A percentile compares a stretch with the other conserved stretches of the same genome.
These are phyloP conservation scores for Phacellophora camtschatica DNA, from an alignment of 30 jellyfish, hydroid and myxozoan species.

Conservation along the genomic window DNA sequence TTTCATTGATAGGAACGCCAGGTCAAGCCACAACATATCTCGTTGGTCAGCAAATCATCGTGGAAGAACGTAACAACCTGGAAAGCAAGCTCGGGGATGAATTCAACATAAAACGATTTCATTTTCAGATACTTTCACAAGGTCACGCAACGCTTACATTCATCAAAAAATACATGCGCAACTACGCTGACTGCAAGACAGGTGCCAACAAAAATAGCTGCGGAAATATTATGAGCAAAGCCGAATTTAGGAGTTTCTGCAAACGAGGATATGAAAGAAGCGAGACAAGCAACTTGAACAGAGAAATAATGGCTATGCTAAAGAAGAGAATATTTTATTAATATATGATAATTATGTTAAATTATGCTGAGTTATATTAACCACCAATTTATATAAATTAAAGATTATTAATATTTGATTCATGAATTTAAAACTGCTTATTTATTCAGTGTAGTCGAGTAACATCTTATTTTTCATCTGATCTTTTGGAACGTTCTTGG, in stretches of 20 bases:
- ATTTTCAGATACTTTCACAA: constrained; percentile 69
- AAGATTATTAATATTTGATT: too few relatives aligned
- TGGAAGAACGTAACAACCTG: constrained; percentile 53
- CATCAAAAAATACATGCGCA: constrained; percentile 55
- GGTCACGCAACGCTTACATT: constrained; percentile 80
- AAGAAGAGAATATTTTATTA: constrained; percentile 32
- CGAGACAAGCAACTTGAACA: constrained; percentile 7
- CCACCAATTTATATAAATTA: too few relatives aligned
- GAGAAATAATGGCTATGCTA: constrained; percentile 11
- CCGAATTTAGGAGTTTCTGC: constrained; percentile 40
- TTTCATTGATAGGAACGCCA: constrained; percentile 70
- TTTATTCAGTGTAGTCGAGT: background rate
- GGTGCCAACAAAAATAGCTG: constrained; percentile 23
- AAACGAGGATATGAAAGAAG: constrained; percentile 21
- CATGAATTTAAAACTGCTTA: background rate
- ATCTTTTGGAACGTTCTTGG: background rate
- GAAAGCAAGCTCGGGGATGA: constrained; percentile 67
- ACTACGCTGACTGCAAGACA: constrained; percentile 64
- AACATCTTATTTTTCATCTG: background rate
- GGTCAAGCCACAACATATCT: constrained; percentile 82
- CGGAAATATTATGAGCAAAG: constrained; percentile 24
- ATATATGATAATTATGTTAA: too few relatives aligned
- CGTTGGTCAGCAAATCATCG: constrained; percentile 79
- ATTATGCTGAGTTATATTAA: too few relatives aligned
- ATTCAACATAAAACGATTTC: constrained; percentile 77